Base-by-base conservation (phyloP, 2,113 vertebrate genomes). In the Hippocampus comes region DNA sequence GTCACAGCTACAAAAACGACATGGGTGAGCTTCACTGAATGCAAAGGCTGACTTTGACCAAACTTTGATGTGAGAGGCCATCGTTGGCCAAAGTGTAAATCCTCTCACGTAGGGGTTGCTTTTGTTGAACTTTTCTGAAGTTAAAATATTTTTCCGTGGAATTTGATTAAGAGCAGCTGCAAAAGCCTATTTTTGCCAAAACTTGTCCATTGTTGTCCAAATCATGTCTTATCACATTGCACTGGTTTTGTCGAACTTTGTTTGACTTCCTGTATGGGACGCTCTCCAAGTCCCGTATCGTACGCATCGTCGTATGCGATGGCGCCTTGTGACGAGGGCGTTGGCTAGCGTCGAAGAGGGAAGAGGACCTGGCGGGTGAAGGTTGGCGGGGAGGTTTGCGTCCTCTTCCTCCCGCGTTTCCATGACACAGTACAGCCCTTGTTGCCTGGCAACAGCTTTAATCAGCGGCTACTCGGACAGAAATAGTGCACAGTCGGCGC, bases 361-460 rank as follows among this genome's bases (percentile, higher is more conserved):
- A 17, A 55, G 11, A 59, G 23, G n/a, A 59, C 2, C 4, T 5
- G 23, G 67, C 85, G 53, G 75, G 68, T 57, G 59, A 25, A 25
- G 70, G 72, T 75, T 84, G 81, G 83, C 85, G 53, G 75, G 68
- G 72, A 72, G 80, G 56, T 70, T 68, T 86, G 82, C 84, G 81
- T 91, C 89, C 85, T 90, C 78, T 84, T 21, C 86, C 86, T 68
- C 80, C 86, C 80, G 69, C 69, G 71, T 88, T 90, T 84, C 88
- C 87, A 84, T 86, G 84, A 84, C 89, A 87, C 78, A 66, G 79
- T 82, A 73, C 87, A 85, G 88, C 87, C 87, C 88, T 82, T 89
- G 92, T 94, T 93, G 92, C 93, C 82, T 89, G 88, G 93, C 92
- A 94, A 94, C 93, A 90, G 81, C 73, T 78, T 78, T 90, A 93